Evolutionary conservation across 2,888 invertebrate species (phyloP), one percentile per base, ranked within the genome.

Genomic region (Plebejus anna): DNA sequence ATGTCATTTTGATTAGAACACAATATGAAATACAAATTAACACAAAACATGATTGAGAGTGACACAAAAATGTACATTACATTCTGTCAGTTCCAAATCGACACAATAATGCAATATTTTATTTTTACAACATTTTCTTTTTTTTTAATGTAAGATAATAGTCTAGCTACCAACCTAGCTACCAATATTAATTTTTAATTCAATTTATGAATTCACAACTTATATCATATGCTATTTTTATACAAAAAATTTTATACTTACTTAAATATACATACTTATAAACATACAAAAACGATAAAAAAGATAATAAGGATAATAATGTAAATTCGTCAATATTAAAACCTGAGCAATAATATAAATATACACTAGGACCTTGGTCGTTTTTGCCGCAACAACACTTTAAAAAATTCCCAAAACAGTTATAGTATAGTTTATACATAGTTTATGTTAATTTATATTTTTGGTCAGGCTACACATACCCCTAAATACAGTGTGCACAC

Each of bases 401-500:
- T 42, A 9, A 47, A 47, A 47, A 47, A 38, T 5, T 7, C 47
- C 9, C 47, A 47, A 47, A 47, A 7, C 42, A 42, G 22, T 22
- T 22, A 47, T 47, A 2, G 9, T 11, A 47, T 32, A 9, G 2
- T 11, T 47, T 47, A 47, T 47, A 47, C 42, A 42, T 9, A 9
- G 11, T 47, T 47, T 11, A 11, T 47, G 9, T 47, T 47, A 2
- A 47, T 47, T 47, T 47, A 47, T 47, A 47, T 47, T 47, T 47
- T 47, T 47, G 47, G 61, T 28, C 61, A 61, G 28, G 61, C 61
- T 28, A 11, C 22, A n/a, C 6, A 6, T 7, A 22, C 22, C 59
- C 61, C 28, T 28, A 28, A 28, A 28, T 11, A 61, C 28, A 28
- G 3, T 11, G 61, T 28, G 61, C 61, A 32, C 28, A 92, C 93